Evolutionary conservation across 1,140 invertebrate species (phyloP).

Genomic region (Eubasilissa regina): DNA sequence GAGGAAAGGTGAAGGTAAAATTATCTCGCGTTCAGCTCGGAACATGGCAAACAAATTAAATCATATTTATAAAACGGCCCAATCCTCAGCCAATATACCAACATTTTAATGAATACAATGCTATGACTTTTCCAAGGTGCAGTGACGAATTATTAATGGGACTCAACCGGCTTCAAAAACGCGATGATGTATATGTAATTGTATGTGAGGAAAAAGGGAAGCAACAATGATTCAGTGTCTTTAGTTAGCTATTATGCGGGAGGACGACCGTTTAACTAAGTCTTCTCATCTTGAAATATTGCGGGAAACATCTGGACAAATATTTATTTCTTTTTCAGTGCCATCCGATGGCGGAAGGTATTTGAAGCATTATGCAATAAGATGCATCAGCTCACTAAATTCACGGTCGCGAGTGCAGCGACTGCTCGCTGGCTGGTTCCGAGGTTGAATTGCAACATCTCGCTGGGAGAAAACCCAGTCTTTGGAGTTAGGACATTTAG

Average conservation of each 20-base stretch:
- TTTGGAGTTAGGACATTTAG: constrained; percentile 4
- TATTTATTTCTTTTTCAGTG: constrained; percentile 24
- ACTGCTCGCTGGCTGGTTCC: background rate
- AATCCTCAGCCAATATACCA: background rate
- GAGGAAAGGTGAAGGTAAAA: constrained; percentile 13
- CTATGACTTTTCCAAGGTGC: background rate
- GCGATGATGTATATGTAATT: background rate
- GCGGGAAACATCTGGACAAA: constrained; percentile 1
- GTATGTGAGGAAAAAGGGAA: background rate
- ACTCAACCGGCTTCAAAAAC: constrained; percentile 7
- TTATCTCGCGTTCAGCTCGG: background rate
- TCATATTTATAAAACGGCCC: background rate
- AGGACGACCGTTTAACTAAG: background rate
- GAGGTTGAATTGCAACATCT: constrained; percentile 18
- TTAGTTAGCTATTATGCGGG: background rate
- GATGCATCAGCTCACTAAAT: constrained; percentile 25
- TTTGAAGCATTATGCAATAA: constrained; percentile 15
- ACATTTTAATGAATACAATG: background rate
- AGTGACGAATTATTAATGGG: background rate
- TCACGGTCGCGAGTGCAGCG: constrained; percentile 28
- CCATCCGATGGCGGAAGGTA: constrained; percentile 12
- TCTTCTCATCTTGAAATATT: background rate
- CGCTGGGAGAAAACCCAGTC: background rate
- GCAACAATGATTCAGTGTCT: background rate
- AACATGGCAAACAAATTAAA: background rate